phyloP scores from a whole-genome alignment of 2,113 vertebrate genomes.

The Lepus timidus region DNA sequence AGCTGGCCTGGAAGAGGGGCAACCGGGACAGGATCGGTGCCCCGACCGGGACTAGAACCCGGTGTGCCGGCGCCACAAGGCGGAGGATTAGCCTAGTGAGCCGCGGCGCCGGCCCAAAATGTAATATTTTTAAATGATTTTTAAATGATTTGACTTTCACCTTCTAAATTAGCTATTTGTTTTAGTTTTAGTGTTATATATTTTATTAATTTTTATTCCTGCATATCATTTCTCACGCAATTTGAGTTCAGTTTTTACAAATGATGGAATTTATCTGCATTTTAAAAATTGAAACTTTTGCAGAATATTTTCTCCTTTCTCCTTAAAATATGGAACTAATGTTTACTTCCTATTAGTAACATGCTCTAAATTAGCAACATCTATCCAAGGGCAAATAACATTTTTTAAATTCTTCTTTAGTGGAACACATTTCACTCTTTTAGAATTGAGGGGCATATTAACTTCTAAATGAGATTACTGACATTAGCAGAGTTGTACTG shows the following conservation, averaged over 20 bases:
- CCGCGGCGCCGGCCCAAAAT: neutral
- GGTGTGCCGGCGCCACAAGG: too few relatives aligned
- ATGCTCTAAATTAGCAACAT: neutral
- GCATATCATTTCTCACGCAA: neutral
- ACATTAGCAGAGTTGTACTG: conserved; percentile 47
- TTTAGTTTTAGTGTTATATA: neutral
- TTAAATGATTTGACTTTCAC: neutral
- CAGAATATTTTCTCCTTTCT: neutral
- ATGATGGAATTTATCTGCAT: neutral
- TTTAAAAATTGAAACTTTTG: neutral
- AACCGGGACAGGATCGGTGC: too few relatives aligned
- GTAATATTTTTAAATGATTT: neutral
- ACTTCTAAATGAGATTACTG: conserved; percentile 56
- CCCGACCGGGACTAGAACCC: too few relatives aligned
- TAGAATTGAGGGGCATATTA: conserved; percentile 56
- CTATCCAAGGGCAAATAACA: neutral
- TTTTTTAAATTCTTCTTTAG: neutral
- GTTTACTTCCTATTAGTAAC: conserved; percentile 26
- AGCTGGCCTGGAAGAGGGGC: too few relatives aligned
- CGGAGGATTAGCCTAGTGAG: too few relatives aligned
- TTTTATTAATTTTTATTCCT: neutral
- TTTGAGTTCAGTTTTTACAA: neutral
- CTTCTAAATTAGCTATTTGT: neutral
- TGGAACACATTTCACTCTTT: neutral
- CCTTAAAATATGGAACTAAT: neutral